Conservation (phyloP, 2,888 invertebrate genomes). For the Scaptomyza tumidula region DNA sequence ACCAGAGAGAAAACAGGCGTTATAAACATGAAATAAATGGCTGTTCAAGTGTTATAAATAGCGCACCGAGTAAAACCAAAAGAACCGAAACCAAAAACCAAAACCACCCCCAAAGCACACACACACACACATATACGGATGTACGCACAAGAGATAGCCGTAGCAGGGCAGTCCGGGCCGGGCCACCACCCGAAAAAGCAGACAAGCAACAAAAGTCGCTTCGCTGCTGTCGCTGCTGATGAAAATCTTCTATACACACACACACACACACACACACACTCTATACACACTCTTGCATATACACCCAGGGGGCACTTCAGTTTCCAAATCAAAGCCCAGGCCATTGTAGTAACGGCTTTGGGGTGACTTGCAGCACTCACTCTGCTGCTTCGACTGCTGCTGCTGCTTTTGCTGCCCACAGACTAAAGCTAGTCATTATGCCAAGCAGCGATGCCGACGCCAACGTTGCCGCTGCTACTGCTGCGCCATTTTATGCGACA, state of each 20-base stretch:
- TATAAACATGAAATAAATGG: constrained; percentile 56
- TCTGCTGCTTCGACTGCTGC: neutral
- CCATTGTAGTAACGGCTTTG: constrained; percentile 52
- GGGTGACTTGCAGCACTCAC: constrained; percentile 48
- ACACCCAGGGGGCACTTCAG: constrained; percentile 61
- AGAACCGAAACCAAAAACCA: constrained; percentile 38
- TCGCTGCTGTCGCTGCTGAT: constrained; percentile 58
- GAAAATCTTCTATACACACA: constrained; percentile 71
- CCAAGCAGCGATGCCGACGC: constrained; percentile 45
- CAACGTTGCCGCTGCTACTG: constrained; percentile 19
- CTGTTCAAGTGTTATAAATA: constrained; percentile 59
- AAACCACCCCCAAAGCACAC: constrained; percentile 60
- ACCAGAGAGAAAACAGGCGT: constrained; percentile 33
- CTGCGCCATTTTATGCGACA: constrained; percentile 55
- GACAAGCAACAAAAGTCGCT: constrained; percentile 64
- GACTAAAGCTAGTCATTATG: constrained; percentile 47
- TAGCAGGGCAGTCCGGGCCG: constrained; percentile 17
- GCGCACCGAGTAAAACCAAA: constrained; percentile 38
- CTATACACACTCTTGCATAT: constrained; percentile 2
- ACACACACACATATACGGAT: constrained; percentile 3
- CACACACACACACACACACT: constrained; percentile 9
- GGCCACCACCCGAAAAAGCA: constrained; percentile 73
- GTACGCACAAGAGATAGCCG: constrained; percentile 41
- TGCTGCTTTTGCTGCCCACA: neutral
- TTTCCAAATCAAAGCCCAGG: constrained; percentile 70